Base-by-base conservation (phyloP, 2,888 invertebrate genomes). In the Ferrisia virgata region DNA sequence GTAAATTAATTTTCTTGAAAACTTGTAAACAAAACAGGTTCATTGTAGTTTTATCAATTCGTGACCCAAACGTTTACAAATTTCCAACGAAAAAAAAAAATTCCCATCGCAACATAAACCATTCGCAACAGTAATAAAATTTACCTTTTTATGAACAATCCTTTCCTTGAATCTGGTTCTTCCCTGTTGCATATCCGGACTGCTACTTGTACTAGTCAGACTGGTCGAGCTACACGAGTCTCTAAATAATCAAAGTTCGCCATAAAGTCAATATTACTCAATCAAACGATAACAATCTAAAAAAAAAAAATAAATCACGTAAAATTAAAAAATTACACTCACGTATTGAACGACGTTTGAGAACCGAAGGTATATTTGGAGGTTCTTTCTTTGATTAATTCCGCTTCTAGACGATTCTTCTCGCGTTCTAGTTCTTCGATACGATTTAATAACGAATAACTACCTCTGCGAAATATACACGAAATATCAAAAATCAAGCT, bases 171-270 rank as follows among this genome's bases (percentile, higher is more conserved):
- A 78, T 15, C 72, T 36, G 18, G 22, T 53, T 78, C 78, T 76
- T 18, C 25, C 69, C n/a, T 43, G 43, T 18, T 25, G 22, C 28
- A 78, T 33, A 43, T 84, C 84, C 18, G 84, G 78, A 28, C 82
- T 72, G 36, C 84, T 53, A 31, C 78, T 78, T 8, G 31, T 84
- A 36, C 72, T 69, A 3, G 40, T 40, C 9, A 84, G 47, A 78
- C 84, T 84, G 4, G 84, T 78, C 5, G 84, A 76, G 33, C 84
- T 84, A 5, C 84, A 76, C 5, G 84, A 84, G 9, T 84, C 84
- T 6, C 82, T 82, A 31, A 13, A 72, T 6, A n/a, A 31, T 39
- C 6, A 39, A n/a, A n/a, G n/a, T n/a, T n/a, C 39, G 39, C 11
- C 39, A 39, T 39, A 39, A n/a, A n/a, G n/a, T n/a, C n/a, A n/a